Percentiles rank a stretch among this genome's conserved stretches.
These are phyloP conservation scores for Dasyprocta punctata DNA, from an alignment of 2,113 vertebrate genomes.

Conservation along the genomic window DNA sequence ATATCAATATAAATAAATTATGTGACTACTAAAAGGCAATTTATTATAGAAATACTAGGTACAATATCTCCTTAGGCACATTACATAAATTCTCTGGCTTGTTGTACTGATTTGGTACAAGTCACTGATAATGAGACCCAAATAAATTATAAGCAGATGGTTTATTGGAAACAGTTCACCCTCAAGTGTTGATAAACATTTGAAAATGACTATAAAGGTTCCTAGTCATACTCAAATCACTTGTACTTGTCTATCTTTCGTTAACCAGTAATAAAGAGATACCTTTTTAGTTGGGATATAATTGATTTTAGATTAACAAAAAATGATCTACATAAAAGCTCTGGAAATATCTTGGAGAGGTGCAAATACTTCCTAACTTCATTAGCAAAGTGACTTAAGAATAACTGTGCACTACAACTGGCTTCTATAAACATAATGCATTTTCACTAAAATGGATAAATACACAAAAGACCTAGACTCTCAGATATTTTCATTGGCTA, in stretches of 20 bases:
- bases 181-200: constrained; percentile 46
- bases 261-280: constrained; percentile 43
- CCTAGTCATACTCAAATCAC: constrained; percentile 11
- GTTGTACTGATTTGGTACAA: not conserved
- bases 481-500: not conserved
- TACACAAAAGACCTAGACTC: not conserved
- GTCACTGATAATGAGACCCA: not conserved
- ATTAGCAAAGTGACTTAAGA: constrained; percentile 42
- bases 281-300: not conserved
- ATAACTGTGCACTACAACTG: not conserved
- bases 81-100: constrained; percentile 16
- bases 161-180: constrained; percentile 36
- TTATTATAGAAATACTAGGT: constrained; percentile 52
- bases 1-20: not conserved
- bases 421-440: constrained; percentile 27
- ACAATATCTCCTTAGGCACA: not conserved
- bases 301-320: constrained; percentile 7
- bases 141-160: constrained; percentile 53
- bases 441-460: constrained; percentile 12
- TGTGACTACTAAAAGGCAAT: not conserved
- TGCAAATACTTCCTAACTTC: not conserved
- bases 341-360: not conserved
- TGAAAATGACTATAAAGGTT: not conserved
- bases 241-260: constrained; percentile 12
- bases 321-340: not conserved